Conservation (phyloP, 2,797 vertebrate species). For the Harpagifer antarcticus region DNA sequence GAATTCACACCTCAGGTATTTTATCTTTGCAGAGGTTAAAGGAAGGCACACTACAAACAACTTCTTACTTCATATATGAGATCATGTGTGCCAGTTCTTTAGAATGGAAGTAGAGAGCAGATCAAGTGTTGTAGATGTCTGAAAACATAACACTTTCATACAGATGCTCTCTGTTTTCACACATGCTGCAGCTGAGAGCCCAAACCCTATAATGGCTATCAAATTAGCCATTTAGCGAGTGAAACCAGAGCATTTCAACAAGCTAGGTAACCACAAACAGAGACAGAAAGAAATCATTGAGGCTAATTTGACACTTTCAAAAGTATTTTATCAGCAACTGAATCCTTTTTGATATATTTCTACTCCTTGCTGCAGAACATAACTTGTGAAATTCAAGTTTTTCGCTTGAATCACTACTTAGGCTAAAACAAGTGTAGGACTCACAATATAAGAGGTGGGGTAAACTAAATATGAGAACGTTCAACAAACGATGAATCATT, state of each 20-base stretch:
- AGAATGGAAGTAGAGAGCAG: background rate
- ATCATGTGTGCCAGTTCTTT: background rate
- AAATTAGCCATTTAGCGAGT: background rate
- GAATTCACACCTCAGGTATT: slow-evolving; percentile 44
- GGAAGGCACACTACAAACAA: slow-evolving; percentile 14
- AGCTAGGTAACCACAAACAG: background rate
- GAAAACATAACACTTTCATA: background rate
- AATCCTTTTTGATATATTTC: too few species aligned
- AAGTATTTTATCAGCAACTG: background rate
- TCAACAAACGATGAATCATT: background rate
- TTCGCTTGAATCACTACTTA: rapidly evolving
- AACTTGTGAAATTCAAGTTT: rapidly evolving
- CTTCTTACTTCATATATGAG: slow-evolving; percentile 5
- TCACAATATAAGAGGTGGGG: background rate
- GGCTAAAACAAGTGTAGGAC: background rate
- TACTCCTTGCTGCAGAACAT: background rate
- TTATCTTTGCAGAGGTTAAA: slow-evolving; percentile 35
- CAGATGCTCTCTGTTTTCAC: background rate
- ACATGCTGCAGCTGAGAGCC: background rate
- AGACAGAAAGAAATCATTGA: background rate
- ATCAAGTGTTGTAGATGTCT: background rate
- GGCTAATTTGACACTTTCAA: background rate
- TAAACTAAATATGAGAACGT: background rate
- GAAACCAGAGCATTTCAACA: slow-evolving; percentile 3
- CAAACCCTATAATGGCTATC: background rate